phyloP scores from a whole-genome alignment of 2,113 vertebrate genomes.

The Marmota flaviventris region DNA sequence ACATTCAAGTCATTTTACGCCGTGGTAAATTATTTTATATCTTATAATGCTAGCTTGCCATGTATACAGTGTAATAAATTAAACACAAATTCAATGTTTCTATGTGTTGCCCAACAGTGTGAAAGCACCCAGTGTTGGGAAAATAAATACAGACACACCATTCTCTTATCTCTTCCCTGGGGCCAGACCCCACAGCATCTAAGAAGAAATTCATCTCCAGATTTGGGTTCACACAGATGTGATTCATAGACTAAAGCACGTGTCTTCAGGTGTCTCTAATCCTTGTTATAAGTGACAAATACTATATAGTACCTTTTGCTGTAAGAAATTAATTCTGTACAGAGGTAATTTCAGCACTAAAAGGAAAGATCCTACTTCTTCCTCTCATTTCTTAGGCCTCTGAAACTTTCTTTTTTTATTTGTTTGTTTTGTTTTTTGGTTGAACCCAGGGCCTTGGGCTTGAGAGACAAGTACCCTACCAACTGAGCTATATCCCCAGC shows the following conservation, averaged over 20 bases:
- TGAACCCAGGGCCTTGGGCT: too few relatives aligned
- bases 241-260: background rate
- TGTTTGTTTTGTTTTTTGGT: too few relatives aligned
- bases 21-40: background rate
- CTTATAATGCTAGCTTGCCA: background rate
- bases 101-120: background rate
- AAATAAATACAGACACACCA: background rate
- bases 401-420: too few relatives aligned
- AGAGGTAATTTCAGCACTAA: background rate
- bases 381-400: background rate
- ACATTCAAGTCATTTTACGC: background rate
- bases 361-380: background rate
- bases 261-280: background rate
- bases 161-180: background rate
- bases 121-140: background rate
- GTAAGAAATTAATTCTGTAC: background rate
- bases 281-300: background rate
- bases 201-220: background rate
- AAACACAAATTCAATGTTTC: background rate
- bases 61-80: background rate
- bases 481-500: too few relatives aligned
- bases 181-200: background rate
- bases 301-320: background rate
- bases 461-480: too few relatives aligned
- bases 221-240: background rate